Conservation (phyloP, 2,888 invertebrate genomes). For the Erebia palarica region DNA sequence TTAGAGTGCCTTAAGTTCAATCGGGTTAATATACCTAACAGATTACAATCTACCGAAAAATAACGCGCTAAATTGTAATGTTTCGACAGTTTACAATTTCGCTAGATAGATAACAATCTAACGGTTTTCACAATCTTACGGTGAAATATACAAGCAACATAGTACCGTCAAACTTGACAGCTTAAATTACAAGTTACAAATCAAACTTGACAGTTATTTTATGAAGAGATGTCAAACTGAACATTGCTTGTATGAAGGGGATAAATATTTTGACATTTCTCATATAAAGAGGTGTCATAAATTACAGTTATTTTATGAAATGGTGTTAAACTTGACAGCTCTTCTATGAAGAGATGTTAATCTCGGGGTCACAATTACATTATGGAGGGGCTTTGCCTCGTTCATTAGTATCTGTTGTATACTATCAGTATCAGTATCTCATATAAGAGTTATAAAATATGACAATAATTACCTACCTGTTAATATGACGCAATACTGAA, state of each 20-base stretch:
- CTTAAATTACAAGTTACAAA: not conserved
- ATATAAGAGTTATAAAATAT: not conserved
- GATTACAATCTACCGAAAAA: too few relatives aligned
- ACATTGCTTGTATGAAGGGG: not conserved
- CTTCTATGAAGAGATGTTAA: not conserved
- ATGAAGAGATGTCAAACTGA: not conserved
- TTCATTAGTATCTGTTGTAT: too few relatives aligned
- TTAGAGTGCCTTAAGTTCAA: too few relatives aligned
- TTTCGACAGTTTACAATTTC: too few relatives aligned
- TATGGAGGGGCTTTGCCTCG: too few relatives aligned
- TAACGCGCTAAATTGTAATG: too few relatives aligned
- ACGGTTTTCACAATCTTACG: too few relatives aligned
- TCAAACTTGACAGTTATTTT: not conserved
- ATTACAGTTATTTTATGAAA: not conserved
- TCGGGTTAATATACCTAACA: too few relatives aligned
- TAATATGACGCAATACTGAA: not conserved
- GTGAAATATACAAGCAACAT: not conserved
- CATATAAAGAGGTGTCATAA: not conserved
- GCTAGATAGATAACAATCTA: too few relatives aligned
- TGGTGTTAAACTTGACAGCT: not conserved
- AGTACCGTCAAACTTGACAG: not conserved
- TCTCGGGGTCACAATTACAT: not conserved
- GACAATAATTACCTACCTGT: too few relatives aligned
- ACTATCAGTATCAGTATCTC: too few relatives aligned
- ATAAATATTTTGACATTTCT: not conserved